Conservation (phyloP, 2,113 vertebrate species). For the Epinephelus lanceolatus region DNA sequence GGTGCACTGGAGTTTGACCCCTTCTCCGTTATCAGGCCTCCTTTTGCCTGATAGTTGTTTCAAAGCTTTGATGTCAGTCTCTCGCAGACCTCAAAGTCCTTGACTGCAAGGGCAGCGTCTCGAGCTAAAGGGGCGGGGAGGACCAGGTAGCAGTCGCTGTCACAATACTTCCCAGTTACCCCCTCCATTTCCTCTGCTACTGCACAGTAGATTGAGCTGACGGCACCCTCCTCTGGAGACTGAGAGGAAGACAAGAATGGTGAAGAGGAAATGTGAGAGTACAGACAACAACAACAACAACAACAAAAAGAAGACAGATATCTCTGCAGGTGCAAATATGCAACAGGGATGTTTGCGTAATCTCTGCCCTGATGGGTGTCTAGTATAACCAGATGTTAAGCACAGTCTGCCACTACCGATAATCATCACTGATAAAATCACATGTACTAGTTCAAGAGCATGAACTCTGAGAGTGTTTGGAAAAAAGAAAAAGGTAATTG, state of each 20-base stretch:
- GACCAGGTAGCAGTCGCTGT: constrained; percentile 83
- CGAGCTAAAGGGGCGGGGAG: constrained; percentile 80
- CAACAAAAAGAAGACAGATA: neutral
- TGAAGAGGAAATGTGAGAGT: neutral
- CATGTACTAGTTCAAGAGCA: neutral
- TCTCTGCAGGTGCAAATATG: neutral
- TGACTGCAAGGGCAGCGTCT: constrained; percentile 80
- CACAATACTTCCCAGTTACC: constrained; percentile 90
- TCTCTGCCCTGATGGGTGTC: neutral
- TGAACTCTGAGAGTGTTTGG: neutral
- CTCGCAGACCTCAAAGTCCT: constrained; percentile 88
- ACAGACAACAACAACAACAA: neutral
- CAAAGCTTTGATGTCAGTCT: constrained; percentile 78
- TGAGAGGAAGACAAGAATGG: constrained; percentile 61
- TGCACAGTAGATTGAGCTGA: constrained; percentile 87
- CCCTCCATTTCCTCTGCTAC: constrained; percentile 87
- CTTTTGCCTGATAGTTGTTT: constrained; percentile 11
- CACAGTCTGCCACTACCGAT: neutral
- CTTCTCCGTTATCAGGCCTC: constrained; percentile 27
- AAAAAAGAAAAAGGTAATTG: neutral
- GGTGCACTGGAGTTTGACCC: constrained; percentile 21
- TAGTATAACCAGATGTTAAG: neutral
- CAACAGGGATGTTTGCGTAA: neutral
- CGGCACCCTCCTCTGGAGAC: constrained; percentile 86
- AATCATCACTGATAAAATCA: neutral